These are phyloP conservation scores for Eutrigla gurnardus DNA, from an alignment of 2,797 vertebrate species.

Conservation along the genomic window DNA sequence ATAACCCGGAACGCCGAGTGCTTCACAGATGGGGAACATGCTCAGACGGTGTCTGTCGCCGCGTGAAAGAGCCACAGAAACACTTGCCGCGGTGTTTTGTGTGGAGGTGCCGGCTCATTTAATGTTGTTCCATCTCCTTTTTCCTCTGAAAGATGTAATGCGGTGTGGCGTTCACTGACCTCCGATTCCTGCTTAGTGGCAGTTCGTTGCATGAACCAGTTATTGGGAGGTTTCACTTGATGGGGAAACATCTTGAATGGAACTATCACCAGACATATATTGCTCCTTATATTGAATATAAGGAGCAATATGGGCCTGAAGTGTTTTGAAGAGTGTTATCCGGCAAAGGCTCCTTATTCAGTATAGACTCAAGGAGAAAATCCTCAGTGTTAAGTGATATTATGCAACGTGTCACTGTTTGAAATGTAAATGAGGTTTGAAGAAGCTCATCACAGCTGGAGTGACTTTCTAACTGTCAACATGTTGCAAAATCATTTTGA, in stretches of 20 bases:
- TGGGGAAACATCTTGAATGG: conserved; percentile 26
- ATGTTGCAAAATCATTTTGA: conserved; percentile 44
- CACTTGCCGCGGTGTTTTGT: conserved; percentile 16
- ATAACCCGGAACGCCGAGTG: conserved; percentile 51
- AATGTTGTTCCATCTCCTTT: conserved; percentile 49
- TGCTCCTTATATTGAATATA: conserved; percentile 41
- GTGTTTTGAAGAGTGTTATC: conserved; percentile 18
- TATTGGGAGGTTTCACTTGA: conserved; percentile 29
- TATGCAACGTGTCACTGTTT: conserved; percentile 28
- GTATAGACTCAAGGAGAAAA: conserved; percentile 13
- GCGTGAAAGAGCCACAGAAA: conserved; percentile 16
- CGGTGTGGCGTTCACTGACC: conserved; percentile 46
- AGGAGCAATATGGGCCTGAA: conserved; percentile 16
- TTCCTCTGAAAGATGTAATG: conserved; percentile 59
- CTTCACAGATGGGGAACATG: conserved; percentile 56
- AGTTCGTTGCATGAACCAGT: conserved; percentile 38
- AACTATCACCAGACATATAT: conserved; percentile 17
- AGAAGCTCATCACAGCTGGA: conserved; percentile 42
- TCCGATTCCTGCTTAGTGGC: conserved; percentile 45
- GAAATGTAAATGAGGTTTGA: conserved; percentile 50
- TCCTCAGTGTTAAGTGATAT: conserved; percentile 23
- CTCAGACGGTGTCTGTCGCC: conserved; percentile 7
- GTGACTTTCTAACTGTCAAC: conserved; percentile 49
- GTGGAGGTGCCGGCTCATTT: conserved; percentile 45
- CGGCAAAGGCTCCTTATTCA: neutral